Base-by-base conservation (phyloP, 2,113 vertebrate species). In the Speoplatyrhinus poulsoni region DNA sequence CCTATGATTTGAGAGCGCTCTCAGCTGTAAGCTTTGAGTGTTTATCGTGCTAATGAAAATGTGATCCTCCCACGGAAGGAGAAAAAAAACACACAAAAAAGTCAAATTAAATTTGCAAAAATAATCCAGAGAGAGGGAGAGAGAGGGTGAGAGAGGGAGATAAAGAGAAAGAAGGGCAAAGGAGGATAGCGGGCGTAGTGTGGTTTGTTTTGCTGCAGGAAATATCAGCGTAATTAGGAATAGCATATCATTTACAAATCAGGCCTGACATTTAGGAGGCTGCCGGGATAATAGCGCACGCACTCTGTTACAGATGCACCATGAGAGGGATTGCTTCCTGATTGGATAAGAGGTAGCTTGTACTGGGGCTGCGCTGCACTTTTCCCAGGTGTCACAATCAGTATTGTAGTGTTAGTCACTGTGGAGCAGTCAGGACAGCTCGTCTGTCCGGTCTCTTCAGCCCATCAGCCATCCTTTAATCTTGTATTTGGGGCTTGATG, bases 181-280 rank as follows among this genome's bases (percentile, higher is more conserved):
- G 61, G 12, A 63, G 9, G 17, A 26, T 15, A 49, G 48, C 26
- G 59, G 59, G 33, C 17, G 36, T 9, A 81, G 60, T 71, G 68
- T 76, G 47, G 72, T 79, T 82, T 85, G 73, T 82, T 88, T 79
- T 84, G 71, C 85, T 80, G 67, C 69, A 76, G 73, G 70, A 91
- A 89, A 88, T 89, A 85, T 87, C 82, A 84, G 63, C 17, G 47
- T 84, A 86, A 89, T 89, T 85, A 85, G 80, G 57, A 73, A 71
- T 60, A 79, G 85, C 85, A 79, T 84, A 84, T 89, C 62, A 84
- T 86, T 90, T 86, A 85, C 82, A 87, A 86, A 88, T 91, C 84
- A 85, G 66, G 58, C 72, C 65, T 90, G 87, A 88, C 85, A 87
- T 90, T 91, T 90, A 75, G 81, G 75, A 81, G 72, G 70, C 70